Evolutionary conservation across 2,113 vertebrate genomes (phyloP).

Genomic region (Aspidoscelis tigris): DNA sequence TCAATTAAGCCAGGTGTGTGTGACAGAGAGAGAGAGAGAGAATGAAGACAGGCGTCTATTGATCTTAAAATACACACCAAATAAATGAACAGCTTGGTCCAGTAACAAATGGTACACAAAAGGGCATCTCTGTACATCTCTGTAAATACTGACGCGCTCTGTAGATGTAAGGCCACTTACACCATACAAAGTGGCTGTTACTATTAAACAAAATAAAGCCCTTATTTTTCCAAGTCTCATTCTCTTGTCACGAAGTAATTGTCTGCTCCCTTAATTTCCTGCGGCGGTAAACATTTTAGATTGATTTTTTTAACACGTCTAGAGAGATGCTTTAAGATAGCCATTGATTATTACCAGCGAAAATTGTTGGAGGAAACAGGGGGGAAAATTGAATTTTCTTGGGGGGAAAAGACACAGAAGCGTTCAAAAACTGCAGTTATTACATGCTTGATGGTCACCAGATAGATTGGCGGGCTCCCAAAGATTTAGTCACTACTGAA

Average conservation of each 20-base stretch:
- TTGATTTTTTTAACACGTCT: conserved; percentile 40
- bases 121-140: background rate
- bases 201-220: conserved; percentile 29
- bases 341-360: conserved; percentile 38
- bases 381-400: conserved; percentile 29
- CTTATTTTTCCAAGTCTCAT: conserved; percentile 1
- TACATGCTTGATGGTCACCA: conserved; percentile 33
- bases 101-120: background rate
- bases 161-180: background rate
- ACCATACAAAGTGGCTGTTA: background rate
- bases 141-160: background rate
- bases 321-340: conserved; percentile 37
- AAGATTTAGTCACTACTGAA: conserved; percentile 26
- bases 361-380: conserved; percentile 37
- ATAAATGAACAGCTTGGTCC: background rate
- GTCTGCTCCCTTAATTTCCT: conserved; percentile 39
- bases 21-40: too few species aligned
- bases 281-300: conserved; percentile 32
- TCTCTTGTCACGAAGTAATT: conserved; percentile 39
- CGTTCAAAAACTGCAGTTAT: conserved; percentile 42
- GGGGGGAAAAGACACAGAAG: conserved; percentile 8
- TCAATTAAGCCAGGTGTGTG: background rate
- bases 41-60: background rate
- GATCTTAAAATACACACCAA: background rate
- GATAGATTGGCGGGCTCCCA: conserved; percentile 32